Evolutionary conservation across 2,113 vertebrate genomes (phyloP).

Genomic region (Rhea pennata): DNA sequence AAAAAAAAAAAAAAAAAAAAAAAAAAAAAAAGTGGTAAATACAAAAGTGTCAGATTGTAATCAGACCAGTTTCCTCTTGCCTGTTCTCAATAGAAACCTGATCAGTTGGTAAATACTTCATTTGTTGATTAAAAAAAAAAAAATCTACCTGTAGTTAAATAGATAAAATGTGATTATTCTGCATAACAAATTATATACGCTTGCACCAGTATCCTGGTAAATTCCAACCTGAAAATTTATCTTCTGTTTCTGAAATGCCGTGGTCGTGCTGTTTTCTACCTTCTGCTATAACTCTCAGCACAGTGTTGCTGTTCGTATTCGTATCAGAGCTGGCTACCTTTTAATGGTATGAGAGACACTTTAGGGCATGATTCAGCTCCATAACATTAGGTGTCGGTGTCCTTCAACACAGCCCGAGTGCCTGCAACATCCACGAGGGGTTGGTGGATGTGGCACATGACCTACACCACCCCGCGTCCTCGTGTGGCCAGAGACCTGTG

Average conservation of each 20-base stretch:
- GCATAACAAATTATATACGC: slow-evolving; percentile 11
- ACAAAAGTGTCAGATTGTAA: slow-evolving; percentile 36
- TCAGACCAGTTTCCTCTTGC: neutral
- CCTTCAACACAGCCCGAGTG: neutral
- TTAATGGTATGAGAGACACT: neutral
- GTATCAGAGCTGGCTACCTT: neutral
- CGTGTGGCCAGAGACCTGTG: rapidly evolving
- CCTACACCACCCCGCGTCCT: rapidly evolving
- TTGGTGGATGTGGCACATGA: neutral
- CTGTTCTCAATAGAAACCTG: neutral
- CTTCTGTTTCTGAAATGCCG: slow-evolving; percentile 16
- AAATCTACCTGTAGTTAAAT: neutral
- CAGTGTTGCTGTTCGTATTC: rapidly evolving
- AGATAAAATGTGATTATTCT: neutral
- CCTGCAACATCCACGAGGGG: neutral
- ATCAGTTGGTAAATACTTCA: slow-evolving; percentile 3
- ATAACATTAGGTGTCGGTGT: neutral
- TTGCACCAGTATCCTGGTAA: neutral
- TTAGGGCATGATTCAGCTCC: neutral
- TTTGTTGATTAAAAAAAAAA: neutral
- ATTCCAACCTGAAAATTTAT: slow-evolving; percentile 30
- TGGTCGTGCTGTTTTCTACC: neutral
- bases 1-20: neutral
- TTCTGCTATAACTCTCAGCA: neutral
- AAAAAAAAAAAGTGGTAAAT: neutral